phyloP scores from a whole-genome alignment of 1,140 invertebrate genomes.

The Vanessa atalanta region DNA sequence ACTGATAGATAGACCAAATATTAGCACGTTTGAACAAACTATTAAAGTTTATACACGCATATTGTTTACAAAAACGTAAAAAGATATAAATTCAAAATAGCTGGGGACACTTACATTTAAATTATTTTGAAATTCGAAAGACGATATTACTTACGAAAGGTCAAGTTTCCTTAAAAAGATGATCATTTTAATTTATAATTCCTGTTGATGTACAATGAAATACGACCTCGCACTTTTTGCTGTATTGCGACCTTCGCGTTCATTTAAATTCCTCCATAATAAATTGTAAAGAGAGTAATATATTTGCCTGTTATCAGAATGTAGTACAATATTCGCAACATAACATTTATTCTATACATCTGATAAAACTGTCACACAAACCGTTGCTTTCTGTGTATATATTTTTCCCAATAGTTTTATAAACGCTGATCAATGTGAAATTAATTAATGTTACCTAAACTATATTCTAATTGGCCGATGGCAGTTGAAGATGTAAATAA shows the following conservation, averaged over 20 bases:
- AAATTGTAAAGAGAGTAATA: background rate
- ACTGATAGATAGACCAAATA: too few species aligned
- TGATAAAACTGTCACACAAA: background rate
- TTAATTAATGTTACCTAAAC: too few species aligned
- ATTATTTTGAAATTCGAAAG: background rate
- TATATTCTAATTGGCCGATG: too few species aligned
- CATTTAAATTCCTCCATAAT: background rate
- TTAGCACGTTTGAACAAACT: too few species aligned
- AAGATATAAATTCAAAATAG: background rate
- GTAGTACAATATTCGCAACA: too few species aligned
- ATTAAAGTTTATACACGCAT: too few species aligned
- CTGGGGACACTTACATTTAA: background rate
- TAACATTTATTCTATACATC: too few species aligned
- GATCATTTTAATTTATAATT: conserved; percentile 6
- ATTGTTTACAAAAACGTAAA: background rate
- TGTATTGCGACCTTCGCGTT: background rate
- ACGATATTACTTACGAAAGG: background rate
- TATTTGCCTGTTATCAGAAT: background rate
- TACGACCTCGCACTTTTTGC: background rate
- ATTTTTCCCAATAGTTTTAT: too few species aligned
- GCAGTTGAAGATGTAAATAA: too few species aligned
- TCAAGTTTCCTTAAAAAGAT: background rate
- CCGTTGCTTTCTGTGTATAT: too few species aligned
- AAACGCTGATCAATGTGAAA: too few species aligned
- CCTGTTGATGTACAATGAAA: background rate